Evolutionary conservation across 2,888 invertebrate species (phyloP), one percentile per base, ranked within the genome.

Genomic region (Strigamia maritima): DNA sequence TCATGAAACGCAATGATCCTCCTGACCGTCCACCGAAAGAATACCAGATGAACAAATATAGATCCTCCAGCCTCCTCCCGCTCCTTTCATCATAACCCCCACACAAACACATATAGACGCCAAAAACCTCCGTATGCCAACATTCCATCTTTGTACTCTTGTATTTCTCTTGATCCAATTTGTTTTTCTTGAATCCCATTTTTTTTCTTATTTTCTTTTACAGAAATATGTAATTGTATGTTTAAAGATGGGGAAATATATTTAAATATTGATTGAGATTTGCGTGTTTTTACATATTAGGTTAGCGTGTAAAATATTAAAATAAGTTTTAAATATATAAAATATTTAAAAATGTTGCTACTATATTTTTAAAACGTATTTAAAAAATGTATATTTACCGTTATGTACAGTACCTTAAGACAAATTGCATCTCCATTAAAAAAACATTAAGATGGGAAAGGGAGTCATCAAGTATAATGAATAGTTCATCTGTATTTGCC

Each of bases 21-120:
- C 54, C 54, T 54, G 54, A 70, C 70, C 70, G 28, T 70, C 70
- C 70, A 70, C 24, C 70, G 26, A 70, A 28, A 70, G 70, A 70
- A 70, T 70, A 70, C 70, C 26, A 70, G 70, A 70, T 70, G 70
- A 70, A 70, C 70, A 70, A 70, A 28, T 70, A 70, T 70, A 70
- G 26, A 70, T 70, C 54, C 7, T 54, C 54, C 2, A 54, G 3
- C 54, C 8, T 4, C 54, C 54, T 8, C n/a, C 19, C 19, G 19
- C 54, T 2, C 35, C 54, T 2, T 4, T 19, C n/a, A n/a, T 19
- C 54, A 54, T 54, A 54, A 54, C 54, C 54, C 19, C 19, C 54
- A 19, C 54, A 54, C 54, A 54, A 70, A 70, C 70, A 70, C 26
- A 28, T n/a, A 70, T 70, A 70, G 26, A 70, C 28, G 28, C 70